Conservation (phyloP, 2,888 invertebrate species). For the Aspidiotus destructor region DNA sequence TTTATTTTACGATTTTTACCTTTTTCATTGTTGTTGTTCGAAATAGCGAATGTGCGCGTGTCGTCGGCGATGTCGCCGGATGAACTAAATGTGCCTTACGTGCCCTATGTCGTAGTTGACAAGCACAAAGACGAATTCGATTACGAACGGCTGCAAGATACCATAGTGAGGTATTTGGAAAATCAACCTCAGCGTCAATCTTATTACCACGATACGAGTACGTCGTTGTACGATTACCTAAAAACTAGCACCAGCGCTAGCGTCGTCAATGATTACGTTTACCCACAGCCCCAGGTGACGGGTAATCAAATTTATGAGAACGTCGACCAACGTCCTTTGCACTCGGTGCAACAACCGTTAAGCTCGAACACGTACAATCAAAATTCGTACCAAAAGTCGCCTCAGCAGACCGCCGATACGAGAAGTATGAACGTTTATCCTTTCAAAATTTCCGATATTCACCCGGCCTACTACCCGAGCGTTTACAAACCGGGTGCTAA, state of each 20-base stretch:
- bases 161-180: slow-evolving; percentile 17
- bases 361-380: not conserved
- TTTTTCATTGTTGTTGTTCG: slow-evolving; percentile 11
- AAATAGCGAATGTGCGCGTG: not conserved
- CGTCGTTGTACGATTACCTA: slow-evolving; percentile 24
- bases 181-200: slow-evolving; percentile 17
- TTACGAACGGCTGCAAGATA: slow-evolving; percentile 20
- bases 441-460: slow-evolving; percentile 16
- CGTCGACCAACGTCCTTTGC: not conserved
- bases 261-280: not conserved
- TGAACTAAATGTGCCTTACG: slow-evolving; percentile 23
- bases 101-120: slow-evolving; percentile 28
- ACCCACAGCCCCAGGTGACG: not conserved
- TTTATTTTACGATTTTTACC: slow-evolving; percentile 1
- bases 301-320: not conserved
- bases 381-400: not conserved
- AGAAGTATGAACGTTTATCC: slow-evolving; percentile 12
- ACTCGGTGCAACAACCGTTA: not conserved
- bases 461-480: slow-evolving; percentile 10
- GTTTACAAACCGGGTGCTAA: not conserved
- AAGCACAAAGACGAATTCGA: slow-evolving; percentile 19
- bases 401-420: slow-evolving; percentile 5
- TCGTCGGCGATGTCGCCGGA: slow-evolving; percentile 5
- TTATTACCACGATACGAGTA: slow-evolving; percentile 4
- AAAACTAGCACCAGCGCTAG: slow-evolving; percentile 10